Conservation (phyloP, 1,140 invertebrate genomes). For the Meteorus sp. region DNA sequence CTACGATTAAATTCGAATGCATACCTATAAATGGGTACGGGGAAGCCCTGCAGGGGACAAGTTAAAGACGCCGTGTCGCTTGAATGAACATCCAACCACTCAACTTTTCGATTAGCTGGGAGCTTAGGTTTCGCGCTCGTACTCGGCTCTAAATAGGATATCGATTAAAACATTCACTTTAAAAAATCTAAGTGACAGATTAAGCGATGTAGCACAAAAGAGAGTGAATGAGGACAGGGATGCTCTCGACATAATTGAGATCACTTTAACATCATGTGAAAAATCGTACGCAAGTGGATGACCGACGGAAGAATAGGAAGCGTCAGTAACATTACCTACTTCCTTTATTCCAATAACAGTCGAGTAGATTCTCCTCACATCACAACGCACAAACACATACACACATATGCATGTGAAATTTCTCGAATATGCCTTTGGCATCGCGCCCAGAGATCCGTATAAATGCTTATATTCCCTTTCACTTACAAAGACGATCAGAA, state of each 20-base stretch:
- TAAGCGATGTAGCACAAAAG: no score
- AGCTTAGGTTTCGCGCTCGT: constrained; percentile 62
- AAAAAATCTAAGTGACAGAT: constrained; percentile 4
- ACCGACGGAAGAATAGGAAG: not conserved
- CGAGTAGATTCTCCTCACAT: not conserved
- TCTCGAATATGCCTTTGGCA: not conserved
- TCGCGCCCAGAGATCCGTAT: not conserved
- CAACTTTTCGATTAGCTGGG: constrained; percentile 53
- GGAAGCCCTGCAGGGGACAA: constrained; percentile 67
- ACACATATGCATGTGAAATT: no score
- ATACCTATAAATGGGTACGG: constrained; percentile 59
- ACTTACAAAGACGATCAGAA: not conserved
- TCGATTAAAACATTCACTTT: constrained; percentile 15
- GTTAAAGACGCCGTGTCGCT: constrained; percentile 43
- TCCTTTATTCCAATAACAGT: constrained; percentile 1
- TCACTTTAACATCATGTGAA: no score
- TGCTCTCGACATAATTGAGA: no score
- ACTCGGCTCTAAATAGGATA: constrained; percentile 56
- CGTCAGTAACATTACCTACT: not conserved
- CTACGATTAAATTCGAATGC: constrained; percentile 18
- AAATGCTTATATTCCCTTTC: not conserved
- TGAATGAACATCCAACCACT: constrained; percentile 47
- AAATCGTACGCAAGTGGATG: constrained; percentile 1
- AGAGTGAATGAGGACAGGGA: constrained; percentile 12
- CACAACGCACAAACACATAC: no score